Base-by-base conservation (phyloP, 2,797 vertebrate genomes). In the Hylomyscus alleni region DNA sequence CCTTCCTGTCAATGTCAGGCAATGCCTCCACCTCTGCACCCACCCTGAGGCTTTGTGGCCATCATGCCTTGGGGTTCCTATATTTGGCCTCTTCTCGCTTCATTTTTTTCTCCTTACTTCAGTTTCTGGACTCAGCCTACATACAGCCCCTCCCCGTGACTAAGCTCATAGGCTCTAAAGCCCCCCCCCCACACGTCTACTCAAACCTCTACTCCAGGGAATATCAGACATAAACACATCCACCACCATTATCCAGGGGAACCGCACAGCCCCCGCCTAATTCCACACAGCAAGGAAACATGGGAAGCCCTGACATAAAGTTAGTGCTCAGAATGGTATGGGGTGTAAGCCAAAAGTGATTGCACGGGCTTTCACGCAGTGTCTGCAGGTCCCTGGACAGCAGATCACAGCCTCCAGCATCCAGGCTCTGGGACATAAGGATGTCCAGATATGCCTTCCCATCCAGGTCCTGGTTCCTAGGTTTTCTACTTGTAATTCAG, bases 221-320 rank as follows among this genome's bases (percentile, higher is more conserved):
- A 34, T 7, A 6, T 20, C 85, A 73, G 34, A 40, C 60, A 15
- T 6, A 91, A 40, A 3, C 29, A 69, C 24, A 12, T 31, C 26
- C 20, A n/a, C 26, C 9, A 0, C 0, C 0, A 40, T 37, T 75
- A 52, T 58, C 52, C 19, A 37, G 29, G 26, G 76, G 40, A 58
- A 26, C 58, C 19, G 0, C 1, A 0, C 0, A 0, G 37, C 58
- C 72, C 82, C 77, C 54, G 6, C 52, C 47, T 6, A 75, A 11
- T 22, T 60, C 82, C 19, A 4, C 47, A 13, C 60, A 50, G 65
- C 2, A 11, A 88, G 50, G n/a, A 20, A 12, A 22, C 31, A 7
- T 1, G n/a, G 80, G 22, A 44, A 47, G 3, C 3, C 0, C 15
- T 7, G 15, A 82, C 52, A 10, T 1, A 0, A 0, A 37, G 52